Evolutionary conservation across 2,888 invertebrate genomes (phyloP), one percentile per base, ranked within the genome.

Genomic region (Trachelus tabidus): DNA sequence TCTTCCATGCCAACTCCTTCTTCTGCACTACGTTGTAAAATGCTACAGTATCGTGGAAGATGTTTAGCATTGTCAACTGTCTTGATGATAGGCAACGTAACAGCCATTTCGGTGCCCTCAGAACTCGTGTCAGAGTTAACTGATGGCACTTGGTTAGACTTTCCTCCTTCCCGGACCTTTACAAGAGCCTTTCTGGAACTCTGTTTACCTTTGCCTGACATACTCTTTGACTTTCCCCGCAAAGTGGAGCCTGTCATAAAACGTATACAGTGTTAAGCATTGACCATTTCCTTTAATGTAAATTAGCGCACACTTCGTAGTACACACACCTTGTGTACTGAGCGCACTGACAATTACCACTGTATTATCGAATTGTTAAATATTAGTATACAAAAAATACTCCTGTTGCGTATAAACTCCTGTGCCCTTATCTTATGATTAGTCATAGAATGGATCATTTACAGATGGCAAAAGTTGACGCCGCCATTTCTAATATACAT

Each of bases 1-100:
- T 98, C 98, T 86, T 98, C 98, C 93, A 97, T 96, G 31, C 95
- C 95, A 80, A 98, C 94, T 4, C 95, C 94, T 87, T 97, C 97
- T 79, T 96, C 96, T 3, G 94, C 93, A 56, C 94, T 93, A 77
- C 96, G 93, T 15, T 94, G 93, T 75, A 96, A 92, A 34, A 91
- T 88, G 77, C 85, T 86, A 4, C 82, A 85, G 85, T 95, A 95
- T 69, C 95, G 94, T 12, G 96, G 96, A 80, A 97, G 91, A 80
- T 94, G 92, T 75, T 94, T 93, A 68, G 93, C 92, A 90, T 95
- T 96, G 86, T 96, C 96, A 81, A 94, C 93, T 85, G 94, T 94
- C 89, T 95, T 95, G 75, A 96, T 94, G 40, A 95, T 93, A 9
- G 96, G 96, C 85, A 95, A 91, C 73, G 89, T 87, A 75, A 89